These are phyloP conservation scores for Thalpophila matura DNA, from an alignment of 2,888 invertebrate genomes.

Conservation along the genomic window DNA sequence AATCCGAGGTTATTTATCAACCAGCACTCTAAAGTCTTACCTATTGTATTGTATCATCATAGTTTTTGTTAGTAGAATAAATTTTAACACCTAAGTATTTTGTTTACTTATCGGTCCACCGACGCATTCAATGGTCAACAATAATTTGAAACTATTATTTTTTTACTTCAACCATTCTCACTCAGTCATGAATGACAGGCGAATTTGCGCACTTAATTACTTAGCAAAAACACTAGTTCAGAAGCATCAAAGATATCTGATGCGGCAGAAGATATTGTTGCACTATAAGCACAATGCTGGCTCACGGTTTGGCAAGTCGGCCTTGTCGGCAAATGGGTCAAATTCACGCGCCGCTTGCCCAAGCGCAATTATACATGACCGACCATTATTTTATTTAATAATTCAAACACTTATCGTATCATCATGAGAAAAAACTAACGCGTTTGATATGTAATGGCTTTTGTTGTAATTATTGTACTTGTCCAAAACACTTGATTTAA, in stretches of 20 bases:
- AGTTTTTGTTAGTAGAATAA: too few species aligned
- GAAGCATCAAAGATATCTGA: slow-evolving; percentile 52
- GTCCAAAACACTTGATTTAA: slow-evolving; percentile 45
- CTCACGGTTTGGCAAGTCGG: slow-evolving; percentile 77
- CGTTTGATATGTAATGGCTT: slow-evolving; percentile 44
- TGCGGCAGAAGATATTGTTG: slow-evolving; percentile 68
- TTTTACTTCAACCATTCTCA: not conserved
- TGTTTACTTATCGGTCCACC: too few species aligned
- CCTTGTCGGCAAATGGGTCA: slow-evolving; percentile 83
- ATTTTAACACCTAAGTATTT: too few species aligned
- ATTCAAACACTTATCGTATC: slow-evolving; percentile 78
- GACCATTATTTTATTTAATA: slow-evolving; percentile 83
- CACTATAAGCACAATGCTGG: slow-evolving; percentile 66
- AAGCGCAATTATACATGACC: slow-evolving; percentile 84
- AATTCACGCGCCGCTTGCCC: slow-evolving; percentile 79
- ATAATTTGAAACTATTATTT: too few species aligned
- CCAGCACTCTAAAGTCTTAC: too few species aligned
- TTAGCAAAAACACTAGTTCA: slow-evolving; percentile 21
- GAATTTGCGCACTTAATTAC: slow-evolving; percentile 10
- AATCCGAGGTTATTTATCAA: too few species aligned
- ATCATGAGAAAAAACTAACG: slow-evolving; percentile 63
- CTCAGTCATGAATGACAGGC: not conserved
- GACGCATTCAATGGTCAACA: too few species aligned
- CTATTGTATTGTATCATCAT: too few species aligned
- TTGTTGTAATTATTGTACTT: slow-evolving; percentile 54